Percentiles rank a stretch among this genome's conserved stretches.
These are phyloP conservation scores for Ophioderma brevispina DNA, from an alignment of 35 echinoderm and acorn worm genomes.

Conservation along the genomic window DNA sequence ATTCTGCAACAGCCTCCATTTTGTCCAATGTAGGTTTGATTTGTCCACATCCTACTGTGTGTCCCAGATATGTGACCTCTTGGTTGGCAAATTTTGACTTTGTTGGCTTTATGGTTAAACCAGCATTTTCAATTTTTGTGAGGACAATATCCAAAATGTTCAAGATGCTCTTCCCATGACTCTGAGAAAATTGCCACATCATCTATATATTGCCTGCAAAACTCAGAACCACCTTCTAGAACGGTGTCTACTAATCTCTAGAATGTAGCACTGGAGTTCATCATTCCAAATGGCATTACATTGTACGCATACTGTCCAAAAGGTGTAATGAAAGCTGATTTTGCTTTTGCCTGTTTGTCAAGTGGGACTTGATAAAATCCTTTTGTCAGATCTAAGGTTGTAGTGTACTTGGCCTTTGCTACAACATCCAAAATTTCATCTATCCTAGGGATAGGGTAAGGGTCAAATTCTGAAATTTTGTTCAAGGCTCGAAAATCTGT, in stretches of 20 bases:
- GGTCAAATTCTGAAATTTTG: slow-evolving; percentile 36
- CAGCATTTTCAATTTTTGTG: slow-evolving; percentile 10
- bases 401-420: slow-evolving; percentile 24
- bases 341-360: slow-evolving; percentile 19
- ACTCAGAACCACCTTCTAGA: neutral
- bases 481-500: slow-evolving; percentile 1
- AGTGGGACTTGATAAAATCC: slow-evolving; percentile 50
- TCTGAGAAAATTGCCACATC: slow-evolving; percentile 17
- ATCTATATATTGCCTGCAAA: slow-evolving; percentile 45
- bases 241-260: slow-evolving; percentile 41
- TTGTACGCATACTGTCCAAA: slow-evolving; percentile 36
- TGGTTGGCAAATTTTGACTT: slow-evolving; percentile 38
- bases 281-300: slow-evolving; percentile 55
- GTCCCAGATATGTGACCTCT: slow-evolving; percentile 43
- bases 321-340: slow-evolving; percentile 52
- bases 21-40: no score
- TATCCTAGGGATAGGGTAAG: slow-evolving; percentile 38
- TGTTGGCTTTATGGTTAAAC: slow-evolving; percentile 38
- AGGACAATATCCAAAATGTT: slow-evolving; percentile 24
- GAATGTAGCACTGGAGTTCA: slow-evolving; percentile 18
- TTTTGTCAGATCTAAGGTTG: slow-evolving; percentile 45
- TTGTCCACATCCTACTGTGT: neutral
- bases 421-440: no score
- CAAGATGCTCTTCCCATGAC: slow-evolving; percentile 38
- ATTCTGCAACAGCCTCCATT: neutral